phyloP scores from a whole-genome alignment of 30 jellyfish, hydroid and myxozoan species.

The Aurelia sp. region DNA sequence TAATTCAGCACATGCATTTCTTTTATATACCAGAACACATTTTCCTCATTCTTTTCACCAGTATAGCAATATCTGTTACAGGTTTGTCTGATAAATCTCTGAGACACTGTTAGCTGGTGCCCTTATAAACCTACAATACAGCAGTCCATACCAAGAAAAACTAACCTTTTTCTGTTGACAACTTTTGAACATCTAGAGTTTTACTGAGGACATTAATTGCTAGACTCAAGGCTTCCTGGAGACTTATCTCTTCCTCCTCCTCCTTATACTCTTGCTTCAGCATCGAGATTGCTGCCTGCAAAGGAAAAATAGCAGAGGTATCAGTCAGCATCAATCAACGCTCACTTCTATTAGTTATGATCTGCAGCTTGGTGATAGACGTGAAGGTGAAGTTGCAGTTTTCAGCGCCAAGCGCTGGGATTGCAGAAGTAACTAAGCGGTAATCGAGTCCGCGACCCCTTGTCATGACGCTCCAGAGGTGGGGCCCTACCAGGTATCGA shows the following conservation, averaged over 20 bases:
- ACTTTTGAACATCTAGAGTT: conserved; percentile 94
- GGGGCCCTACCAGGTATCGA: no score
- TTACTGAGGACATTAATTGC: conserved; percentile 94
- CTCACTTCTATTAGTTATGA: background rate
- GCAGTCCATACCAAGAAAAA: background rate
- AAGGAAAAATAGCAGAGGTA: background rate
- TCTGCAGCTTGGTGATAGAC: no score
- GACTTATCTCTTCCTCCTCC: conserved; percentile 91
- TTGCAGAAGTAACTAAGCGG: no score
- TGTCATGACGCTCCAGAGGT: no score
- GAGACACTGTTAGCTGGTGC: background rate
- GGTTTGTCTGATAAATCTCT: no score
- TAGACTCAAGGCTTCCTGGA: conserved; percentile 88
- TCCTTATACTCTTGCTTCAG: conserved; percentile 97
- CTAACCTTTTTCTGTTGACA: conserved; percentile 96
- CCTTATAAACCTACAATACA: background rate
- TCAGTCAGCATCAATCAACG: background rate
- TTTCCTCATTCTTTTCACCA: no score
- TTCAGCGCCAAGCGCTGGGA: no score
- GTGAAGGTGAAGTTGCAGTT: no score
- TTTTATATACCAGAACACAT: no score
- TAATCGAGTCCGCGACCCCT: no score
- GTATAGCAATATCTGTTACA: no score
- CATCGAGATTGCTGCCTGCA: conserved; percentile 98
- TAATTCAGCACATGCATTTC: no score